Percentiles rank a stretch among this genome's conserved stretches.
These are phyloP conservation scores for Proisotoma minuta DNA, from an alignment of 2,888 invertebrate species.

Conservation along the genomic window DNA sequence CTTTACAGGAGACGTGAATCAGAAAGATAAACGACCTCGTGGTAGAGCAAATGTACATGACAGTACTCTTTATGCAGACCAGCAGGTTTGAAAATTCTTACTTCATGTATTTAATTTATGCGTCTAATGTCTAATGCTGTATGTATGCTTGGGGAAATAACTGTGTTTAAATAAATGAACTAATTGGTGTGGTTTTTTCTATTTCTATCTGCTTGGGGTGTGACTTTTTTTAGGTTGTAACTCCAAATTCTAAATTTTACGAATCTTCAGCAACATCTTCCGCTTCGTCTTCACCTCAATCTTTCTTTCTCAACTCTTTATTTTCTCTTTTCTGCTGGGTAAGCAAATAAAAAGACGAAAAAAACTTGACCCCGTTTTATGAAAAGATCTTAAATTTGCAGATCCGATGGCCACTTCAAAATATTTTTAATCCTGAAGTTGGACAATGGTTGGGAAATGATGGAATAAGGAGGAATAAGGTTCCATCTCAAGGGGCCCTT, in stretches of 20 bases:
- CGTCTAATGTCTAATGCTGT: neutral
- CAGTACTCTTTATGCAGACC: conserved; percentile 38
- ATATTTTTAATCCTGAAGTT: too few relatives aligned
- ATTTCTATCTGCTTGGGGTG: too few relatives aligned
- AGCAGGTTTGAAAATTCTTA: conserved; percentile 30
- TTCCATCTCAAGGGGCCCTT: too few relatives aligned
- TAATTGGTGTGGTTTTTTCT: neutral
- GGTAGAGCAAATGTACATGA: conserved; percentile 24
- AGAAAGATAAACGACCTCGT: conserved; percentile 18
- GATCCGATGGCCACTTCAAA: neutral
- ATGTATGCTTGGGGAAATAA: neutral
- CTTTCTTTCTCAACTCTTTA: conserved; percentile 24
- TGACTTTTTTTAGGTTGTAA: too few relatives aligned
- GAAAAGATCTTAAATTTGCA: neutral
- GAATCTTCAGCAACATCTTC: conserved; percentile 30
- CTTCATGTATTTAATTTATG: neutral
- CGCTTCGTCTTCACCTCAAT: conserved; percentile 20
- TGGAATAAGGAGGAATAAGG: too few relatives aligned
- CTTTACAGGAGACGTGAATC: too few relatives aligned
- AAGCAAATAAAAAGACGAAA: conserved; percentile 9
- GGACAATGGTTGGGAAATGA: too few relatives aligned
- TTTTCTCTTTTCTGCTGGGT: conserved; percentile 26
- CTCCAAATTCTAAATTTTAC: conserved; percentile 39
- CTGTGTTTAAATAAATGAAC: neutral
- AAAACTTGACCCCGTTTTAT: neutral